phyloP scores from a whole-genome alignment of 1,140 invertebrate genomes.

The Hesperophylax magnus region DNA sequence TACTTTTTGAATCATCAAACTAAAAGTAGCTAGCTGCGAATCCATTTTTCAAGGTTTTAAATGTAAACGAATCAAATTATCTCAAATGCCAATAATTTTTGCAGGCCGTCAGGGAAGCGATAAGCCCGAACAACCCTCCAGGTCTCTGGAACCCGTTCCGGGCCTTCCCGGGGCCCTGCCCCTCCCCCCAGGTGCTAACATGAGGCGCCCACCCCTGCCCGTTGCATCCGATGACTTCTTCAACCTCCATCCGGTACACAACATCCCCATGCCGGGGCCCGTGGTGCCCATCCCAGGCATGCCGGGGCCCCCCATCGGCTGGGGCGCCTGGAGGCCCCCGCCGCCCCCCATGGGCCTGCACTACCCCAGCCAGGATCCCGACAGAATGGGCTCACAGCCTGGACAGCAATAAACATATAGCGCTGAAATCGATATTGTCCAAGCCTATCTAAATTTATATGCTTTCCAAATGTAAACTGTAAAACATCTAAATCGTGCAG shows the following conservation, averaged over 20 bases:
- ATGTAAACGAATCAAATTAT: background rate
- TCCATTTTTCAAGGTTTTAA: no score
- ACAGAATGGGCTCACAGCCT: constrained; percentile 81
- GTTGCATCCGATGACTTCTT: constrained; percentile 88
- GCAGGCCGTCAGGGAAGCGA: constrained; percentile 66
- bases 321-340: constrained; percentile 68
- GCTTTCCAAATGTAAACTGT: no score
- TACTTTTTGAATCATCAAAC: background rate
- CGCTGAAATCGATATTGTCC: no score
- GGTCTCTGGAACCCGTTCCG: constrained; percentile 87
- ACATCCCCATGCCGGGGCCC: constrained; percentile 69
- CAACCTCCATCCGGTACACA: constrained; percentile 73
- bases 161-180: constrained; percentile 87
- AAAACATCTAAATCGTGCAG: no score
- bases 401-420: constrained; percentile 15
- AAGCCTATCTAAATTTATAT: no score
- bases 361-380: constrained; percentile 96
- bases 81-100: background rate
- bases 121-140: constrained; percentile 65
- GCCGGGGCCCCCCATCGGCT: constrained; percentile 36
- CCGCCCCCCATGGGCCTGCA: constrained; percentile 77
- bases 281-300: constrained; percentile 63
- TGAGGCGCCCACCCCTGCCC: constrained; percentile 76
- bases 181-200: constrained; percentile 76
- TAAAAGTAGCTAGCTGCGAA: background rate